Evolutionary conservation across 30 jellyfish, hydroid and myxozoan genomes (phyloP), one percentile per base, ranked within the genome.

Genomic region (Chrysaora quinquecirrha): DNA sequence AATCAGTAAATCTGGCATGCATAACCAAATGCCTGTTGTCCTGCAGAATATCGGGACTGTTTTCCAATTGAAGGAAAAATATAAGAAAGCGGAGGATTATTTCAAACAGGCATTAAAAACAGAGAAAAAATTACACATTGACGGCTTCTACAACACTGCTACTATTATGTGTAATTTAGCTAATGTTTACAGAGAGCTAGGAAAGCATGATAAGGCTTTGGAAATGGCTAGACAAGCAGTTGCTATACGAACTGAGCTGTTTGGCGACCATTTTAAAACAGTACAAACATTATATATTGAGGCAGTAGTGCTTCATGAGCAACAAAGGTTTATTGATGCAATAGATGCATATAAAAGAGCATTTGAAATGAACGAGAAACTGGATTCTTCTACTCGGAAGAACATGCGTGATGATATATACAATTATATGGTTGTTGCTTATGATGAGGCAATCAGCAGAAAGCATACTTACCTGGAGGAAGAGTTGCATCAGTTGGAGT

Each of bases 301-400:
- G 47, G 87, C 87, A 60, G 87, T 76, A 0, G 18, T 76, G 11
- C 48, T 28, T 18, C 78, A 54, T 23, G 87, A 76, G 29, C 87
- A 27, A 1, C 23, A 3, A 16, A 30, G 24, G 67, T 30, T 12
- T 38, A 62, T n/a, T 2, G 87, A 76, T 21, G 77, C 87, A 50
- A 75, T 75, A 24, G 68, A 54, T 25, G 56, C 50, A 50, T 75
- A 54, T 25, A 56, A 75, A 32, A 75, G 38, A 30, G 87, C 87
- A 7, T 75, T 75, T 32, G 19, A 21, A 4, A 75, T 75, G 87
- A 72, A 75, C 33, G 87, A 75, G 32, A 35, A 54, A 4, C 34
- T 75, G 1, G 76, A 75, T 21, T 54, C 87, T 19, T 28, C 64
- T 11, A 14, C 6, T 38, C 54, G 54, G 11, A 38, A 14, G 54